A percentile compares a stretch with the other conserved stretches of the same genome.
phyloP scores from a whole-genome alignment of 2,888 invertebrate genomes.

The Tetramorium bicarinatum region DNA sequence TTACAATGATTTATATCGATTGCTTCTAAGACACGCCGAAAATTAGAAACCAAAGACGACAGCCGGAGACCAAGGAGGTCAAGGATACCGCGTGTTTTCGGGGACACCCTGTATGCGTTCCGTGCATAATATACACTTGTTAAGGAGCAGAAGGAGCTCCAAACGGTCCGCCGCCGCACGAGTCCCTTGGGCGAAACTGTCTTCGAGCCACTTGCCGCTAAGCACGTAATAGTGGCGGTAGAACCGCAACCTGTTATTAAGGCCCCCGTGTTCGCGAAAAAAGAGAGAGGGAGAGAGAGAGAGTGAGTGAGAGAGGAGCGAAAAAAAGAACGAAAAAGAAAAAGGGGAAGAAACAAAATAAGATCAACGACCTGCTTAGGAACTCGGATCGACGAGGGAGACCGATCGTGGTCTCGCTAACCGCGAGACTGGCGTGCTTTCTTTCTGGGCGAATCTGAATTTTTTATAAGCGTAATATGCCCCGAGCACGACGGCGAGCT shows the following conservation, averaged over 20 bases:
- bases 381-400: conserved; percentile 30
- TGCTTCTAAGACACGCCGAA: neutral
- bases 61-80: neutral
- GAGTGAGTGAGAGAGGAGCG: conserved; percentile 22
- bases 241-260: conserved; percentile 67
- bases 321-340: conserved; percentile 42
- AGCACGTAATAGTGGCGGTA: conserved; percentile 57
- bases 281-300: conserved; percentile 39
- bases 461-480: conserved; percentile 33
- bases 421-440: conserved; percentile 31
- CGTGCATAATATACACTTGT: conserved; percentile 56
- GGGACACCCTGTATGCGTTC: conserved; percentile 46
- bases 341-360: conserved; percentile 46
- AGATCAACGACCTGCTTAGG: conserved; percentile 55
- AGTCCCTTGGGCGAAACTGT: conserved; percentile 57
- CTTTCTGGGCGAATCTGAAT: conserved; percentile 41
- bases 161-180: conserved; percentile 46
- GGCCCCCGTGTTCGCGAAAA: conserved; percentile 38
- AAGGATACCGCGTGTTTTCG: conserved; percentile 30
- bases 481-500: conserved; percentile 22
- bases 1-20: conserved; percentile 7
- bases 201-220: conserved; percentile 56
- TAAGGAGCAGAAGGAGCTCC: conserved; percentile 47
- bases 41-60: neutral
- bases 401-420: conserved; percentile 34